Base-by-base conservation (phyloP, 35 echinoderm and acorn worm genomes). In the Lytechinus pictus region DNA sequence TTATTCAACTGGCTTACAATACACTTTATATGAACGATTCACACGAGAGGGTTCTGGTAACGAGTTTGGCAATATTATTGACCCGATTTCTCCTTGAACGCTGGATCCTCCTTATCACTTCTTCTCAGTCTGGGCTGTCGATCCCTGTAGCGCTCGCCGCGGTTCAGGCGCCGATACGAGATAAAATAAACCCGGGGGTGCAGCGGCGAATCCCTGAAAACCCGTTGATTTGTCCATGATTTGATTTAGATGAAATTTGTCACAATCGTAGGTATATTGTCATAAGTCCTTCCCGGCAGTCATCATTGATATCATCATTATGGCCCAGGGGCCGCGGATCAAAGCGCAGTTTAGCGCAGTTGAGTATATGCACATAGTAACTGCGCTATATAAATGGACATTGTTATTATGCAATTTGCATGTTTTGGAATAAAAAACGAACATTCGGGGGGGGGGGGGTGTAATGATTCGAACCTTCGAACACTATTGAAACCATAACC, bases 231-330 rank as follows among this genome's bases (percentile, higher is more conserved):
- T 79, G 66, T 7, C 19, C 19, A 16, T 79, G 66, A 79, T 79
- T 79, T 79, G 66, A 79, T 79, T 79, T 79, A 79, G 19, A 79
- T 79, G 66, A 79, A 79, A 79, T 79, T n/a, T 79, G 66, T 79
- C 66, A 79, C 66, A 79, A 79, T 79, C 66, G 66, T 79, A 79
- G 66, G 66, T 79, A 79, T 79, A 79, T 24, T 79, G 66, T 79
- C 66, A 79, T 24, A 79, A 79, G 66, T 79, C 66, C n/a, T 79
- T 79, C 19, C 66, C n/a, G 19, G 66, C 19, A 79, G 66, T 5
- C 66, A 79, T 19, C 66, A 79, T 16, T 79, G 66, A 79, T 24
- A 79, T 79, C 66, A 79, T 79, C 66, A 79, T 79, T 24, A 79
- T 79, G 66, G 19, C 19, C n/a, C 61, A 44, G 33, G 33, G 33